Evolutionary conservation across 2,113 vertebrate species (phyloP), one percentile per base, ranked within the genome.

Genomic region (Ptyas mucosa): DNA sequence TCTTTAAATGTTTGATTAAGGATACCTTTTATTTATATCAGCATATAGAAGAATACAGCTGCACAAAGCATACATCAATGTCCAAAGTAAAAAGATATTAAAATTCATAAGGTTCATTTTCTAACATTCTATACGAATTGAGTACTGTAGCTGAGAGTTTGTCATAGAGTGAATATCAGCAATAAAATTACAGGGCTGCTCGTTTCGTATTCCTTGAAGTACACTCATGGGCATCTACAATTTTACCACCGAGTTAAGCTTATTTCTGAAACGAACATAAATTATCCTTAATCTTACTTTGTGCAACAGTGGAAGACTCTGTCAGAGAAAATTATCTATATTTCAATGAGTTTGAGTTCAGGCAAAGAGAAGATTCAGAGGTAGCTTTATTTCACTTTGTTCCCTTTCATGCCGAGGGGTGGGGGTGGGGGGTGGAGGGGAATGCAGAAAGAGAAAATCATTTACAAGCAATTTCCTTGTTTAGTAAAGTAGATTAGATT

Each of bases 81-180:
- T 96, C 95, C 96, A 96, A 96, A 96, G 93, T 93, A 94, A 96
- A 96, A 94, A 96, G 90, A 58, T 86, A 93, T 75, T 96, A 96
- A 97, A 97, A 97, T 96, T 96, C 88, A 95, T 96, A 96, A 96
- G 90, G 94, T 95, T 97, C 94, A 91, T 96, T 97, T 97, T 97
- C 94, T 94, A 46, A 90, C 91, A 95, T 93, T 93, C 54, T 95
- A 64, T 95, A 89, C 90, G 96, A 97, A 95, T 89, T 39, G 34
- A 81, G 34, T 21, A 81, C 34, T 94, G 89, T 93, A 93, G 29
- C 90, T 96, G 90, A 95, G 94, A 96, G 52, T 96, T 96, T 97
- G 94, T 95, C 94, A 96, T 91, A 93, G 94, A 94, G 93, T 93
- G 96, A 97, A 93, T 95, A 96, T 95, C 93, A 95, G 87, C 93